phyloP scores from a whole-genome alignment of 53 echinoderm and acorn worm species.

The Actinopyga echinites region DNA sequence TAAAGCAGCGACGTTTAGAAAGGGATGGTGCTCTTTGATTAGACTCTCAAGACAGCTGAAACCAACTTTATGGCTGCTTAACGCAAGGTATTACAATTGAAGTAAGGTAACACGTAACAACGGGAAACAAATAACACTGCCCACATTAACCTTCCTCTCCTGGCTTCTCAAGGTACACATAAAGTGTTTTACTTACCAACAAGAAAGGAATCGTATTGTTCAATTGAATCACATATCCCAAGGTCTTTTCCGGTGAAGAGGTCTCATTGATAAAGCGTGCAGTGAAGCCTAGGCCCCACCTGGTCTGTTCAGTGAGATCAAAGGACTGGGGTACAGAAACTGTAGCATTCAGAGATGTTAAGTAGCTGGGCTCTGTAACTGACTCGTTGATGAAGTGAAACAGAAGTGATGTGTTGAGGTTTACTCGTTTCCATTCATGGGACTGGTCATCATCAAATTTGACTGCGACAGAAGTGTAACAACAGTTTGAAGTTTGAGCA shows the following conservation, averaged over 20 bases:
- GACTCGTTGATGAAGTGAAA: conserved; percentile 16
- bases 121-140: no score
- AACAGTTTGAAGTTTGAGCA: no score
- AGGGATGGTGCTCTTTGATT: no score
- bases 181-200: conserved; percentile 43
- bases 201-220: conserved; percentile 73
- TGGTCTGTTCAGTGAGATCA: conserved; percentile 21
- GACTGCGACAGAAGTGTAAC: background rate
- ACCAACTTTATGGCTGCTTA: no score
- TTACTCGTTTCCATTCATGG: conserved; percentile 11
- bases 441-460: background rate
- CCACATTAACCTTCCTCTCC: no score
- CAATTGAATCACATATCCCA: conserved; percentile 70
- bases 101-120: no score
- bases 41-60: no score
- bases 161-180: no score
- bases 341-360: conserved; percentile 4
- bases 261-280: conserved; percentile 65
- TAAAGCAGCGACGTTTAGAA: no score
- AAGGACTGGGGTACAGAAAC: background rate
- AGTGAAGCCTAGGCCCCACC: conserved; percentile 36
- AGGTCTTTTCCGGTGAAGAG: conserved; percentile 32
- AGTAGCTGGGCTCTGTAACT: background rate
- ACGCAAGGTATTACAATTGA: no score
- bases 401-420: conserved; percentile 20